These are phyloP conservation scores for Porphyrio hochstetteri DNA, from an alignment of 2,113 vertebrate genomes.

Conservation along the genomic window DNA sequence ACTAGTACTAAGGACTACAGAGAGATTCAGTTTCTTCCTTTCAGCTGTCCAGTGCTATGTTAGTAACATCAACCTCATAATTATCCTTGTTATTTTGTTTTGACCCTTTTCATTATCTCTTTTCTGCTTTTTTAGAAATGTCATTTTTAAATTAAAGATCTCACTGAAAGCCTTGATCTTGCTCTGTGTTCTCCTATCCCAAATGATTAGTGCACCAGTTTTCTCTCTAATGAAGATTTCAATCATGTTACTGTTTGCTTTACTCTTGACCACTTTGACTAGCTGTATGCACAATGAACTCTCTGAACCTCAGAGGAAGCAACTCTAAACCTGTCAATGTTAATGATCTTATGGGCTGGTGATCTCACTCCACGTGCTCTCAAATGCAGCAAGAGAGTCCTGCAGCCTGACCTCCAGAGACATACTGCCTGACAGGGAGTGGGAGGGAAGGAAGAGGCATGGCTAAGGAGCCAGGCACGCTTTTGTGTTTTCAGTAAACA, in stretches of 20 bases:
- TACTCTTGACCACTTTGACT: background rate
- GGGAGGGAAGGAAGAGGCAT: background rate
- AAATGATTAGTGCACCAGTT: background rate
- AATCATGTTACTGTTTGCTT: background rate
- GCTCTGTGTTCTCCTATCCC: background rate
- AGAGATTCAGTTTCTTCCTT: background rate
- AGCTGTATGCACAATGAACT: background rate
- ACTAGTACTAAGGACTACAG: background rate
- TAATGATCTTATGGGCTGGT: background rate
- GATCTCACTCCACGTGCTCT: background rate
- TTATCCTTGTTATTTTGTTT: background rate
- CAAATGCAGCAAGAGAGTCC: background rate
- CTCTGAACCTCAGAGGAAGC: background rate
- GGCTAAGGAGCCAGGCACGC: constrained; percentile 57
- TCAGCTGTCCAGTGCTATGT: background rate
- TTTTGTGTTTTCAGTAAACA: constrained; percentile 77
- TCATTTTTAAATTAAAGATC: background rate
- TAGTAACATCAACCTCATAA: background rate
- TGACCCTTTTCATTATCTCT: background rate
- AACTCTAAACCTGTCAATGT: background rate
- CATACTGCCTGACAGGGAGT: background rate
- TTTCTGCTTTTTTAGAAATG: background rate
- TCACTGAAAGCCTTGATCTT: background rate
- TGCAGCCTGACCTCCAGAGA: background rate
- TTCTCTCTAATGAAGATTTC: constrained; percentile 15